These are phyloP conservation scores for Pleuronectes platessa DNA, from an alignment of 2,113 vertebrate species.

Conservation along the genomic window DNA sequence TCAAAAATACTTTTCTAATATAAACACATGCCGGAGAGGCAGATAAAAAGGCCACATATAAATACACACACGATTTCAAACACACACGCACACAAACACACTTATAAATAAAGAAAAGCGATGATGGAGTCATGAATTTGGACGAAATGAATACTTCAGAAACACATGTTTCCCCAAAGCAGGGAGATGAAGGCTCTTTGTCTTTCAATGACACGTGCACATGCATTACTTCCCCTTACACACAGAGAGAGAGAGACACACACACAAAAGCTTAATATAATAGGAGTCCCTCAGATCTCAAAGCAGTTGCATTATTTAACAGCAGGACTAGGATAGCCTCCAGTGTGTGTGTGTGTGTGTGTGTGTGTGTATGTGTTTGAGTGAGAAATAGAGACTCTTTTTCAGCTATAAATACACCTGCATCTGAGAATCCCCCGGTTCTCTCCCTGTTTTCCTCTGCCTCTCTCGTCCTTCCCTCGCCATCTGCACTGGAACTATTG, in stretches of 20 bases:
- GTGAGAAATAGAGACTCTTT: slow-evolving; percentile 12
- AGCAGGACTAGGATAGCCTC: slow-evolving; percentile 71
- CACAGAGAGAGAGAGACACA: background rate
- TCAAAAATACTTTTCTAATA: slow-evolving; percentile 61
- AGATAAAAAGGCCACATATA: background rate
- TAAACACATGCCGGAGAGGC: slow-evolving; percentile 43
- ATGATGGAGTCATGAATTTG: slow-evolving; percentile 27
- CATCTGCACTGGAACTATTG: slow-evolving; percentile 24
- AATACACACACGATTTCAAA: slow-evolving; percentile 44
- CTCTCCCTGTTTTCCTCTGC: slow-evolving; percentile 30
- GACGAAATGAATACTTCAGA: slow-evolving; percentile 25
- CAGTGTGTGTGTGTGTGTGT: slow-evolving; percentile 38
- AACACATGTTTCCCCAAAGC: slow-evolving; percentile 8
- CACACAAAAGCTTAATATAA: slow-evolving; percentile 56
- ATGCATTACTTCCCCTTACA: background rate
- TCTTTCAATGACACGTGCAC: slow-evolving; percentile 39
- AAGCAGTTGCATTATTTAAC: slow-evolving; percentile 78
- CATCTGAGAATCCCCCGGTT: slow-evolving; percentile 68
- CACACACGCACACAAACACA: background rate
- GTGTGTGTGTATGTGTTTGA: background rate
- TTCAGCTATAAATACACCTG: slow-evolving; percentile 76
- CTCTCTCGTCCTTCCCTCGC: slow-evolving; percentile 20
- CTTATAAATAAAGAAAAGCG: slow-evolving; percentile 25
- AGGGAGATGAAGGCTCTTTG: background rate
- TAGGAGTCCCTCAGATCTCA: slow-evolving; percentile 71